Evolutionary conservation across 1,140 invertebrate genomes (phyloP).

Genomic region (Leptestheria dahalacensis): DNA sequence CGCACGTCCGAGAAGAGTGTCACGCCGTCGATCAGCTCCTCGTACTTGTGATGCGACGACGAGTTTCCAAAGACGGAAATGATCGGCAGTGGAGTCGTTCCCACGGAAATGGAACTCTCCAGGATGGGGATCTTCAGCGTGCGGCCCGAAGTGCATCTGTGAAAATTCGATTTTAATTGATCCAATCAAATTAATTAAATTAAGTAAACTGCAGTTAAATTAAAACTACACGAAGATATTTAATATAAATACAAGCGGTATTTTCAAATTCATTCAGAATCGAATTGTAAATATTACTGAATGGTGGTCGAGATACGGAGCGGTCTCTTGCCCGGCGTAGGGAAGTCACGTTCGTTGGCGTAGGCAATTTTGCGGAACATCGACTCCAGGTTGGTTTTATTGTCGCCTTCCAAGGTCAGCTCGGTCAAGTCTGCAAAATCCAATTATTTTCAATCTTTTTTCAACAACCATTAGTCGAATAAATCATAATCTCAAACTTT

Average conservation of each 20-base stretch:
- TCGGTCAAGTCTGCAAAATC: slow-evolving; percentile 58
- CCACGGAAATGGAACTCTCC: slow-evolving; percentile 71
- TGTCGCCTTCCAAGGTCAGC: slow-evolving; percentile 77
- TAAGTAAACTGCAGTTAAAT: slow-evolving; percentile 8
- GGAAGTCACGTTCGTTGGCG: slow-evolving; percentile 72
- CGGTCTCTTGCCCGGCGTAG: slow-evolving; percentile 79
- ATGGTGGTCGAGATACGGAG: slow-evolving; percentile 44
- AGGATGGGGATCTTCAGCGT: slow-evolving; percentile 52
- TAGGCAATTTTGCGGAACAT: slow-evolving; percentile 77
- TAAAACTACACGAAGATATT: slow-evolving; percentile 10
- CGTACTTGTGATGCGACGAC: slow-evolving; percentile 67
- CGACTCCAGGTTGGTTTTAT: slow-evolving; percentile 73
- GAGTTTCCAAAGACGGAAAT: slow-evolving; percentile 67
- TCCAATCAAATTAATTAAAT: no score
- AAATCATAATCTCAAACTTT: neutral
- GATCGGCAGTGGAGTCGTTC: slow-evolving; percentile 65
- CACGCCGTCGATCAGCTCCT: slow-evolving; percentile 66
- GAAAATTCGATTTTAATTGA: no score
- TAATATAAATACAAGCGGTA: neutral
- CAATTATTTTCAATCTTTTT: slow-evolving; percentile 12
- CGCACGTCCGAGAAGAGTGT: slow-evolving; percentile 56
- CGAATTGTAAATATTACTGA: slow-evolving; percentile 20
- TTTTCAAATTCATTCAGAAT: neutral
- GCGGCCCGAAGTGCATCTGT: slow-evolving; percentile 51
- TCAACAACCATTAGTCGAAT: no score